Evolutionary conservation across 2,888 invertebrate species (phyloP).

Genomic region (Tricholauxania praeusta): DNA sequence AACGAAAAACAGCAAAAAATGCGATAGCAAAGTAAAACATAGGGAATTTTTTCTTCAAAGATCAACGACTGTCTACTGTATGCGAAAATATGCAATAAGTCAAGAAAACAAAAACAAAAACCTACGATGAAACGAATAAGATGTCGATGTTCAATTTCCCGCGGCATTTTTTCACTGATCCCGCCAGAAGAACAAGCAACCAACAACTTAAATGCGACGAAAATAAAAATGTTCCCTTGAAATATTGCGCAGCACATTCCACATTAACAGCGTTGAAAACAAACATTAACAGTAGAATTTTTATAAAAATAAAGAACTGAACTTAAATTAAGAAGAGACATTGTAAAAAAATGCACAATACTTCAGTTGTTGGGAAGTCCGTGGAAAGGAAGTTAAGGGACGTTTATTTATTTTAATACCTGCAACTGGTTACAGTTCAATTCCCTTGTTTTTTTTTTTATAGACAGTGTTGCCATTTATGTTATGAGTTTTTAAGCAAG

Average conservation of each 20-base stretch:
- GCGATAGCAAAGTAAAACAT: background rate
- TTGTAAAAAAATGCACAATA: no score
- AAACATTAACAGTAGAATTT: no score
- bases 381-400: no score
- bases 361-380: no score
- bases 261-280: background rate
- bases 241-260: constrained; percentile 14
- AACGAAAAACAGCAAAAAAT: background rate
- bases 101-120: background rate
- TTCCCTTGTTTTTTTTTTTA: no score
- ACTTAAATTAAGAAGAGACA: no score
- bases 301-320: no score
- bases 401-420: no score
- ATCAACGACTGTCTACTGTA: constrained; percentile 14
- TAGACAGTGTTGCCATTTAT: no score
- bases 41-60: constrained; percentile 15
- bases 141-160: background rate
- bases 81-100: background rate
- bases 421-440: no score
- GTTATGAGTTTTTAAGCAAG: no score
- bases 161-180: constrained; percentile 15
- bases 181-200: background rate
- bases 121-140: background rate
- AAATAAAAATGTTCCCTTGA: constrained; percentile 28
- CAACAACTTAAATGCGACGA: constrained; percentile 33